Evolutionary conservation across 2,888 invertebrate species (phyloP).

Genomic region (Salpingus planirostris): DNA sequence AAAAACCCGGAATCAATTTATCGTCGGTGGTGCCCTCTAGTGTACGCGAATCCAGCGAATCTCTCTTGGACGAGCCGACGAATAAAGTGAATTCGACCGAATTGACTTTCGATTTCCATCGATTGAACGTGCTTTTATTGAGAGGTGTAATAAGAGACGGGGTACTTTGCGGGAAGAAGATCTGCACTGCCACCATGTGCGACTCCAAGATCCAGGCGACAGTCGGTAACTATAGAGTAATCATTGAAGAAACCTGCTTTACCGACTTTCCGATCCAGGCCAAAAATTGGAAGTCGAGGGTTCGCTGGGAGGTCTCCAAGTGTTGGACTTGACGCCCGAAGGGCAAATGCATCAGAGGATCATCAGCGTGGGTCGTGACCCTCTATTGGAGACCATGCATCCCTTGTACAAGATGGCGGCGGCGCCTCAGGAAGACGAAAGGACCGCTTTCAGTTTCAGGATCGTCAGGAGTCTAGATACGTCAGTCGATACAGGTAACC

Average conservation of each 20-base stretch:
- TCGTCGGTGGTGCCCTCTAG: conserved; percentile 29
- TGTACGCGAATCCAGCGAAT: conserved; percentile 29
- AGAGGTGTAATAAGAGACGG: conserved; percentile 70
- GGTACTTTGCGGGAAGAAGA: conserved; percentile 68
- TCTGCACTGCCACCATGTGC: conserved; percentile 88
- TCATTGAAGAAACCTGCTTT: conserved; percentile 10
- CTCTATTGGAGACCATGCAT: conserved; percentile 46
- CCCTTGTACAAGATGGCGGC: conserved; percentile 36
- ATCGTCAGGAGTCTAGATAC: conserved; percentile 35
- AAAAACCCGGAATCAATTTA: conserved; percentile 26
- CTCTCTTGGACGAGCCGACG: conserved; percentile 24
- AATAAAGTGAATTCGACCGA: conserved; percentile 59
- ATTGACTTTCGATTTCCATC: conserved; percentile 87
- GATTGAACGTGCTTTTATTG: conserved; percentile 78
- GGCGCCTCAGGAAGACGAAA: conserved; percentile 28
- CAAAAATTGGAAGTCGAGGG: conserved; percentile 64
- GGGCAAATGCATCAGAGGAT: conserved; percentile 78
- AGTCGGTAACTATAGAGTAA: conserved; percentile 47
- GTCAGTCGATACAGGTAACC: no score
- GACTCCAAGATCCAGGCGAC: conserved; percentile 85
- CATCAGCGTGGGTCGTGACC: conserved; percentile 74
- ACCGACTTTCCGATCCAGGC: neutral
- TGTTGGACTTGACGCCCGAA: conserved; percentile 78
- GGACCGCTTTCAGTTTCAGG: conserved; percentile 48
- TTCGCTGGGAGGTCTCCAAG: conserved; percentile 85